Percentiles rank a stretch among this genome's conserved stretches.
Conservation (phyloP, 2,888 invertebrate genomes). For the Rugalucina vietnamica region DNA sequence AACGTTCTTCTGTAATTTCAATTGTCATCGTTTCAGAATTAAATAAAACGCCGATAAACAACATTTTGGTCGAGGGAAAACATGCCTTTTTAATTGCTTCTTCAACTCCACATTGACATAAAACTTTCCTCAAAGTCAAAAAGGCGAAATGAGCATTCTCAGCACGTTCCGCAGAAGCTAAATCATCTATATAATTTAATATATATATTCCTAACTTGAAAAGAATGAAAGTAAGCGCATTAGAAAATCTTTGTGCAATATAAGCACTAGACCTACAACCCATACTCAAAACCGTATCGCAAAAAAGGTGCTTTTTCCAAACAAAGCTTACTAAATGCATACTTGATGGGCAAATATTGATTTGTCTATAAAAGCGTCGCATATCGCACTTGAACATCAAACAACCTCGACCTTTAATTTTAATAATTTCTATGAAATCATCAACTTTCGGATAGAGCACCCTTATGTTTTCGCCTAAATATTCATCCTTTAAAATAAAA, state of each 20-base stretch:
- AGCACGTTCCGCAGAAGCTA: neutral
- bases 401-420: neutral
- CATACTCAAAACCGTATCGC: neutral
- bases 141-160: slow-evolving; percentile 6
- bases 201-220: neutral
- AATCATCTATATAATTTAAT: slow-evolving; percentile 1
- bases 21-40: neutral
- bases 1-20: neutral
- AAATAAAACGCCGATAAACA: neutral
- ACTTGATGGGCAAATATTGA: neutral
- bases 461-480: neutral
- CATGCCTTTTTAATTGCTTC: neutral
- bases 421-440: slow-evolving; percentile 2
- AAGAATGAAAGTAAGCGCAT: neutral
- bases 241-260: neutral
- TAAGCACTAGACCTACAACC: neutral
- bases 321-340: neutral
- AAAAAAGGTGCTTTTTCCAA: neutral
- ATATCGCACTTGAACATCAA: neutral
- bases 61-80: neutral
- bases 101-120: neutral
- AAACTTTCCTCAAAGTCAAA: neutral
- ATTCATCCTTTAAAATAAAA: neutral
- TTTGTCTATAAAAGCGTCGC: neutral
- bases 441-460: neutral